Conservation (phyloP, 2,888 invertebrate genomes). For the Thumatha senex region DNA sequence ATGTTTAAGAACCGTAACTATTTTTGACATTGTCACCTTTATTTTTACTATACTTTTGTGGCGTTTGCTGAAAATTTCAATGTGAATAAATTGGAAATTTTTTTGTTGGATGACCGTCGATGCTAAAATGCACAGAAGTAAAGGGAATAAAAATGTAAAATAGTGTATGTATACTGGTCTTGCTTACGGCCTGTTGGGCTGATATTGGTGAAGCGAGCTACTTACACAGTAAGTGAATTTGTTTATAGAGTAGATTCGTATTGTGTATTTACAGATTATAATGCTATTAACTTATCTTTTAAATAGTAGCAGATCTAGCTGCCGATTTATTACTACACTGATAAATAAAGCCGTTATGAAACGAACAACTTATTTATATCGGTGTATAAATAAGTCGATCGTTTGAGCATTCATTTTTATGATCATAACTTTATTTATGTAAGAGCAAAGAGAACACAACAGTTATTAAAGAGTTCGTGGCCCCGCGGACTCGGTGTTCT, state of each 20-base stretch:
- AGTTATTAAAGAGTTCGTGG: too few relatives aligned
- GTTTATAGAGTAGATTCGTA: neutral
- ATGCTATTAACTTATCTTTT: too few relatives aligned
- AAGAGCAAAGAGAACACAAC: too few relatives aligned
- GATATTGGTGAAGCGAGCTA: neutral
- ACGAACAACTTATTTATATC: too few relatives aligned
- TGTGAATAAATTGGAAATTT: constrained; percentile 14
- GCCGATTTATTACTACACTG: too few relatives aligned
- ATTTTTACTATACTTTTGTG: constrained; percentile 16
- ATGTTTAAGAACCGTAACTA: neutral
- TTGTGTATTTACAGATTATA: too few relatives aligned
- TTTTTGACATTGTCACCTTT: constrained; percentile 4
- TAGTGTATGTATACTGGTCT: constrained; percentile 1
- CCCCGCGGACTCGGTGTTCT: too few relatives aligned
- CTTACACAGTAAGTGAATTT: neutral
- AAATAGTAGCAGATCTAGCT: too few relatives aligned
- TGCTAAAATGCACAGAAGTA: constrained; percentile 11
- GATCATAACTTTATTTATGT: too few relatives aligned
- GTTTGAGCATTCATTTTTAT: too few relatives aligned
- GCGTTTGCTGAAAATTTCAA: constrained; percentile 13
- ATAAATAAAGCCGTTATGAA: too few relatives aligned
- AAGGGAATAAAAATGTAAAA: constrained; percentile 17
- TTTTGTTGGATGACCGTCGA: constrained; percentile 6
- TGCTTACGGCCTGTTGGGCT: neutral
- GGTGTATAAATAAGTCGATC: too few relatives aligned